These are phyloP conservation scores for Porphyrio hochstetteri DNA, from an alignment of 2,113 vertebrate genomes.

Conservation along the genomic window DNA sequence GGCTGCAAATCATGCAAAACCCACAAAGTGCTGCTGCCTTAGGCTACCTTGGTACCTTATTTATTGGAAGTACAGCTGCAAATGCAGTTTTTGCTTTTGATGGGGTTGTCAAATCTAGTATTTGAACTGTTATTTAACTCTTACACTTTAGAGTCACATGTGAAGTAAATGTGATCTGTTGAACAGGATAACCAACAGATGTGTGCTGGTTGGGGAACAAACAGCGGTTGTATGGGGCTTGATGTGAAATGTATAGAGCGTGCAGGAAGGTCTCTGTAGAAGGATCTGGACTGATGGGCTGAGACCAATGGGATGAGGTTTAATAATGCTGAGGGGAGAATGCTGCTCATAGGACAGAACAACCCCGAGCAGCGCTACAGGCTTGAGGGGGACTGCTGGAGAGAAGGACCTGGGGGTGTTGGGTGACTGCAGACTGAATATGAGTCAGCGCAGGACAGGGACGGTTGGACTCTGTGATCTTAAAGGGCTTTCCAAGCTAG, in stretches of 20 bases:
- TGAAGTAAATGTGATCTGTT: not conserved
- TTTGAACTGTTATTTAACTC: not conserved
- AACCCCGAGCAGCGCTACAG: no score
- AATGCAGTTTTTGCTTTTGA: not conserved
- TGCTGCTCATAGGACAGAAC: no score
- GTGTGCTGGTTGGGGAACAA: not conserved
- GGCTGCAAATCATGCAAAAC: not conserved
- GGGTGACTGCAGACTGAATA: no score
- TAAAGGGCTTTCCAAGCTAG: no score
- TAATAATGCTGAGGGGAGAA: no score
- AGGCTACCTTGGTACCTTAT: not conserved
- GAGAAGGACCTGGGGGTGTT: no score
- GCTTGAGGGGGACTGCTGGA: no score
- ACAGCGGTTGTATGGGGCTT: not conserved
- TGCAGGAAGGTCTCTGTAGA: not conserved
- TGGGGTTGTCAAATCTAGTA: not conserved
- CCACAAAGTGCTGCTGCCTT: not conserved
- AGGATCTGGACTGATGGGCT: not conserved
- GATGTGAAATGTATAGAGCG: accelerated
- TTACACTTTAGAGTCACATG: not conserved
- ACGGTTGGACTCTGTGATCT: no score
- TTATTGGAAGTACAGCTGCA: not conserved
- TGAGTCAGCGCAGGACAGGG: no score
- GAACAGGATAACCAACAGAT: not conserved
- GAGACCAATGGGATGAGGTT: no score